phyloP scores from a whole-genome alignment of 1,140 invertebrate species.

The Nebria ingens region DNA sequence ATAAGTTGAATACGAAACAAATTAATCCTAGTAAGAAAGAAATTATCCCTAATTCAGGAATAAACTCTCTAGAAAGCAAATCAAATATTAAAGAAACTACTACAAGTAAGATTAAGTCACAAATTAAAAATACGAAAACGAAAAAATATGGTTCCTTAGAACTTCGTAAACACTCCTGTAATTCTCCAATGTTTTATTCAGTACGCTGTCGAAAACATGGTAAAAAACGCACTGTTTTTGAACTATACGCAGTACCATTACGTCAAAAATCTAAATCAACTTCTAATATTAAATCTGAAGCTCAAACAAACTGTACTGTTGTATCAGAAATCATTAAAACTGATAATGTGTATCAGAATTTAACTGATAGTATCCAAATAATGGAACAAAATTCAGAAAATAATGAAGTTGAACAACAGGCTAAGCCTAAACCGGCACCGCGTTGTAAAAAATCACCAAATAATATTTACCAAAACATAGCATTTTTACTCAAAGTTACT shows the following conservation, averaged over 20 bases:
- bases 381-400: conserved; percentile 23
- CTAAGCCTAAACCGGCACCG: conserved; percentile 26
- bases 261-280: not conserved
- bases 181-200: conserved; percentile 34
- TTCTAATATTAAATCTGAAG: not conserved
- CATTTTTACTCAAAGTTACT: not conserved
- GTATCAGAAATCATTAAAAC: conserved; percentile 17
- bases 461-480: conserved; percentile 12
- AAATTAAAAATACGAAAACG: too few relatives aligned
- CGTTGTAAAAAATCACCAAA: conserved; percentile 25
- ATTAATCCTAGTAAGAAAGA: conserved; percentile 5
- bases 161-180: conserved; percentile 31
- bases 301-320: not conserved
- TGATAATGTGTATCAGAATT: conserved; percentile 20
- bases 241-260: not conserved
- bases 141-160: conserved; percentile 29
- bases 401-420: conserved; percentile 11
- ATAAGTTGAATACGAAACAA: not conserved
- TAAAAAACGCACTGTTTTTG: conserved; percentile 29
- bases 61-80: conserved; percentile 1
- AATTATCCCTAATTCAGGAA: not conserved
- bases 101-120: conserved; percentile 13
- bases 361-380: conserved; percentile 31
- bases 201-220: conserved; percentile 33
- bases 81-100: conserved; percentile 13